Base-by-base conservation (phyloP, 1,140 invertebrate genomes). In the Periplaneta americana region DNA sequence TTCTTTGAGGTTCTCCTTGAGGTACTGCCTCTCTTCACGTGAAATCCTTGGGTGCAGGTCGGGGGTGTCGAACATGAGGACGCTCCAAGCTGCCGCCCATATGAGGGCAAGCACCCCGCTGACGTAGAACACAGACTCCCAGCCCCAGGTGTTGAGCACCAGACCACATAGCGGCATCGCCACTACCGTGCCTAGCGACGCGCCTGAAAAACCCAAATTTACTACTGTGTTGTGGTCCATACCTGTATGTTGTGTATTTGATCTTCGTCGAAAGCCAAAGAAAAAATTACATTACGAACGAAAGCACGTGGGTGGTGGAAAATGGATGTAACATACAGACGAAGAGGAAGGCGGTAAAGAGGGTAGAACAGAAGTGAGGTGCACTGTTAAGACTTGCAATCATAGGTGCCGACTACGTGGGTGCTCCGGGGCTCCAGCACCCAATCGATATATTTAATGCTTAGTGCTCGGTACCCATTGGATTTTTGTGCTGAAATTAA, bases 71-170 rank as follows among this genome's bases (percentile, higher is more conserved):
- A 86, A 89, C 34, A 89, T 84, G 28, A 86, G 48, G 76, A 81
- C 31, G 80, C 83, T 34, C 86, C 86, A 83, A 17, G 85, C 77
- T 10, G 83, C 66, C 81, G 89, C 92, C 88, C 94, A 94, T 4
- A 92, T 77, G 0, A 93, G 78, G 35, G 92, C 91, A 8, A 94
- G 89, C 17, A 88, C 89, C 86, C 92, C 94, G 17, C 93, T 92
- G 22, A 93, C 88, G 82, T 95, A 82, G 75, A 82, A 82, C 33
- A 82, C 82, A 22, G 78, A 34, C 35, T 79, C 78, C 82, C 82
- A 82, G 10, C 82, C 82, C 31, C 31, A 82, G 11, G 74, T 13
- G 13, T 36, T 76, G 10, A 80, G 28, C 17, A 82, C 74, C 10
- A 31, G 22, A 17, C 82, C 82, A 34, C 78, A 80, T 18, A 82